phyloP scores from a whole-genome alignment of 2,113 vertebrate genomes.

The Laticauda colubrina region DNA sequence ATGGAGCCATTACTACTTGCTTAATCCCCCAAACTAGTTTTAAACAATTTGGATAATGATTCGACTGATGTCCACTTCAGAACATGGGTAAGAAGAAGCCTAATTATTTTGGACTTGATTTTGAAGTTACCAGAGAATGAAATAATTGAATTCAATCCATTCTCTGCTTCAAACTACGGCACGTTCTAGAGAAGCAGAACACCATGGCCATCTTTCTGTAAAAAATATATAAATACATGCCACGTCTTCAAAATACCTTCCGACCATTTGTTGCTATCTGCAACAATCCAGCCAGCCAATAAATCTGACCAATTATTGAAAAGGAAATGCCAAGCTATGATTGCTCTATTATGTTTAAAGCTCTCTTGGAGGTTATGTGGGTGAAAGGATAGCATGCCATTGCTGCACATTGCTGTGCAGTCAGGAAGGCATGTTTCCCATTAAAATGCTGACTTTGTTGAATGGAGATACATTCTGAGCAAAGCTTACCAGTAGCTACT shows the following conservation, averaged over 20 bases:
- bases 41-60: neutral
- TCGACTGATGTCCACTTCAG: neutral
- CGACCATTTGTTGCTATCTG: neutral
- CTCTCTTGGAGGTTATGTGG: neutral
- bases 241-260: neutral
- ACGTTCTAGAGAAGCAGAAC: neutral
- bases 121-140: neutral
- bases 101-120: neutral
- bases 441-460: neutral
- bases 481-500: neutral
- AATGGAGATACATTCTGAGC: neutral
- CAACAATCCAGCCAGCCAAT: neutral
- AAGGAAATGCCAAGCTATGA: neutral
- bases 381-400: neutral
- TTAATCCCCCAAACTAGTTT: neutral
- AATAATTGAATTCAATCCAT: neutral
- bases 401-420: neutral
- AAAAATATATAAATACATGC: neutral
- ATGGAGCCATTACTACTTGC: neutral
- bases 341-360: neutral
- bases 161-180: neutral
- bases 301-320: neutral
- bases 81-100: neutral
- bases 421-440: neutral
- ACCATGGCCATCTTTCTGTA: neutral